These are phyloP conservation scores for Dasyprocta punctata DNA, from an alignment of 2,113 vertebrate species.

Conservation along the genomic window DNA sequence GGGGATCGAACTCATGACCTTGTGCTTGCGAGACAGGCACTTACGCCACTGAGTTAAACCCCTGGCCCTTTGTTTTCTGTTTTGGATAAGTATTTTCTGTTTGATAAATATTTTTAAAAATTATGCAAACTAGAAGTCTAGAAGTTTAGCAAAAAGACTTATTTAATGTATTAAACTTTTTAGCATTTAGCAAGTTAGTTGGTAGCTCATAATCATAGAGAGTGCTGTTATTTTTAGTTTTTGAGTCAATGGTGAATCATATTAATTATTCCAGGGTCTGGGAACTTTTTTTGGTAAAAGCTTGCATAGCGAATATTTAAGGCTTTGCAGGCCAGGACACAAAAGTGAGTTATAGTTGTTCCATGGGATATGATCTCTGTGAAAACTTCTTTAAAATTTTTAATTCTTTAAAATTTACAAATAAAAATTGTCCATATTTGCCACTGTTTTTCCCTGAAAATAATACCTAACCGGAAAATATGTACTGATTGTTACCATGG, in stretches of 20 bases:
- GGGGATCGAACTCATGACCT: no score
- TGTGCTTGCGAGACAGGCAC: no score
- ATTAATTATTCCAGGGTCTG: conserved; percentile 8
- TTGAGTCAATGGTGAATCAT: conserved; percentile 20
- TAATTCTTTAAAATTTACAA: background rate
- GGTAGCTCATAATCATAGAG: background rate
- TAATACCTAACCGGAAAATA: background rate
- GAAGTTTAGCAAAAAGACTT: background rate
- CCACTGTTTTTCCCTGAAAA: background rate
- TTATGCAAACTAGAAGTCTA: background rate
- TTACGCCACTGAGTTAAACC: no score
- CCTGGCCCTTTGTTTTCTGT: no score
- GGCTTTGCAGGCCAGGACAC: background rate
- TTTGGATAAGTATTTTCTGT: no score
- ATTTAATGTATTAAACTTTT: conserved; percentile 38
- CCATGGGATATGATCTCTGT: background rate
- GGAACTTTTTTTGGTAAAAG: background rate
- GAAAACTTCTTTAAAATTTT: background rate
- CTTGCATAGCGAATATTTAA: background rate
- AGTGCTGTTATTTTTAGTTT: background rate
- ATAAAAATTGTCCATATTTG: background rate
- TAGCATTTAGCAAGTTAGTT: conserved; percentile 48
- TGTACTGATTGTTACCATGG: background rate
- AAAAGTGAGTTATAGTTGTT: background rate
- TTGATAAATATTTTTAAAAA: conserved; percentile 15